Base-by-base conservation (phyloP, 1,140 invertebrate genomes). In the Forficula auricularia region DNA sequence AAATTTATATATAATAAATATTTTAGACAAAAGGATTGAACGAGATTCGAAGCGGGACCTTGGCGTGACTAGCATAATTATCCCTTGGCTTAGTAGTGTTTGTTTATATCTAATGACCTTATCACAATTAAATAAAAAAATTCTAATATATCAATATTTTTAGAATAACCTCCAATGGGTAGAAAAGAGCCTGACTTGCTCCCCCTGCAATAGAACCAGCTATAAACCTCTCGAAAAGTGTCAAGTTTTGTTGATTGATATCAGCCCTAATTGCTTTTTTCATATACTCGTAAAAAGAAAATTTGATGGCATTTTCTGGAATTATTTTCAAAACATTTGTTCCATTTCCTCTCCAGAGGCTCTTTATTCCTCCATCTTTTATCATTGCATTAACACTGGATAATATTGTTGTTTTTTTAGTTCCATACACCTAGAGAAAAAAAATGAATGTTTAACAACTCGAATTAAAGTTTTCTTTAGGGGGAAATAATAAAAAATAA, bases 241-340 rank as follows among this genome's bases (percentile, higher is more conserved):
- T 74, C 32, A 98, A 63, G 33, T 92, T 84, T 48, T 74, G 60
- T 64, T 74, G 69, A n/a, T n/a, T n/a, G 43, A 73, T 63, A 19
- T 60, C 50, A 52, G 75, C 77, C 48, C 85, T 79, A 44, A 95
- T 87, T 13, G 82, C 50, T 36, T 75, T 66, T 59, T 97, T 97
- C 10, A 84, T 73, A 65, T 97, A 85, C 60, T 99, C 96, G 64
- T 98, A 99, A 2, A 88, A 86, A 61, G 90, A 88, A 59, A 99
- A 99, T 61, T 98, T 98, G 1, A 98, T 61, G 0, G 95, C 95
- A 2, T 89, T 87, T 65, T 98, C 95, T 1, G 95, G 95, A 0
- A 88, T 94, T 51, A 99, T 98, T 71, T 99, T 98, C 46, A 97
- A 65, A 31, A 98, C 89, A 62, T 98, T 99, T 51, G 98, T 91